Evolutionary conservation across 2,797 vertebrate species (phyloP).

Genomic region (Etheostoma perlongum): DNA sequence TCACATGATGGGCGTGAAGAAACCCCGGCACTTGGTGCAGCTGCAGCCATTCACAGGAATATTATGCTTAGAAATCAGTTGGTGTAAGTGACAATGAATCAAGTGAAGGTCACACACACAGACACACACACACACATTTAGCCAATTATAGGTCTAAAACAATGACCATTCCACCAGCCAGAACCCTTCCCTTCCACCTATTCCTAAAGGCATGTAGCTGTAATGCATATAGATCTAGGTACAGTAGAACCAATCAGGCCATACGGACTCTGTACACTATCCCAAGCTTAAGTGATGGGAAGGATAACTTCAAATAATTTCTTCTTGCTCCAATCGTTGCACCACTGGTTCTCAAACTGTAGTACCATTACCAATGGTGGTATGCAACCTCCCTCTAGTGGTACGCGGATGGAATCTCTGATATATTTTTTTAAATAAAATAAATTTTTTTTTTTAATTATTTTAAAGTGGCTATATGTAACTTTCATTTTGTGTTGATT

Average conservation of each 20-base stretch:
- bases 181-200: slow-evolving; percentile 81
- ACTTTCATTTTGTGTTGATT: too few relatives aligned
- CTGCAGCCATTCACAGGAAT: slow-evolving; percentile 23
- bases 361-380: too few relatives aligned
- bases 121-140: slow-evolving; percentile 13
- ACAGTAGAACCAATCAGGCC: neutral
- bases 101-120: neutral
- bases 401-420: too few relatives aligned
- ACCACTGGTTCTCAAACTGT: neutral
- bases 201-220: slow-evolving; percentile 64
- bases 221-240: slow-evolving; percentile 51
- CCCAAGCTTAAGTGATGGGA: neutral
- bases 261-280: neutral
- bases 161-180: slow-evolving; percentile 68
- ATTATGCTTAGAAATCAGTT: slow-evolving; percentile 17
- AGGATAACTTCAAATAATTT: neutral
- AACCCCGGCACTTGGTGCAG: slow-evolving; percentile 10
- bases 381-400: too few relatives aligned
- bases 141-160: slow-evolving; percentile 74
- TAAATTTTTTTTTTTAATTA: too few relatives aligned
- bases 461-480: too few relatives aligned
- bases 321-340: neutral
- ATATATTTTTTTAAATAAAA: too few relatives aligned
- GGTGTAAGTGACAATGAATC: slow-evolving; percentile 1
- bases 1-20: slow-evolving; percentile 46